A percentile compares a stretch with the other conserved stretches of the same genome.
phyloP scores from a whole-genome alignment of 2,888 invertebrate genomes.

The Andrena dorsata region DNA sequence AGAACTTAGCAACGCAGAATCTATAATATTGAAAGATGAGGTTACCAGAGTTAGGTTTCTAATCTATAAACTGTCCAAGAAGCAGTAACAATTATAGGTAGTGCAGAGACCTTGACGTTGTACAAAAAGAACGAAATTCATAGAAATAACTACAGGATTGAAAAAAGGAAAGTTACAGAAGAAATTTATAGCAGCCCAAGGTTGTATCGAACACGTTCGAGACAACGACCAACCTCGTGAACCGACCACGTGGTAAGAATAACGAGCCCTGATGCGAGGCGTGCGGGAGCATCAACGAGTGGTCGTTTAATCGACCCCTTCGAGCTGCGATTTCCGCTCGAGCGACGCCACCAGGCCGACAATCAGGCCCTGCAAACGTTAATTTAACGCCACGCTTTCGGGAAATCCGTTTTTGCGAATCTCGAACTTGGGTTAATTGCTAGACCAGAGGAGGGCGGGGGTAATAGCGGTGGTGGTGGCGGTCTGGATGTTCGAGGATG shows the following conservation, averaged over 20 bases:
- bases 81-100: too few relatives aligned
- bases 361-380: conserved; percentile 81
- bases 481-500: conserved; percentile 41
- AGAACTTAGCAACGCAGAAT: too few relatives aligned
- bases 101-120: too few relatives aligned
- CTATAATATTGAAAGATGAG: too few relatives aligned
- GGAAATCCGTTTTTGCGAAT: conserved; percentile 81
- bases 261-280: conserved; percentile 35
- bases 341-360: conserved; percentile 65
- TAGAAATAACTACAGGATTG: not conserved
- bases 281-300: conserved; percentile 57
- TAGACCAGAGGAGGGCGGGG: conserved; percentile 52
- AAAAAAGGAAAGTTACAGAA: not conserved
- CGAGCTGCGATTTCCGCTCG: conserved; percentile 76
- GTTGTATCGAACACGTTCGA: conserved; percentile 1
- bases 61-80: too few relatives aligned
- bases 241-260: conserved; percentile 31
- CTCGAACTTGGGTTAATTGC: conserved; percentile 77
- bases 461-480: conserved; percentile 37
- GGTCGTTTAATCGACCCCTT: conserved; percentile 75
- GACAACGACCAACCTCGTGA: not conserved
- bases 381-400: conserved; percentile 82
- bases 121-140: too few relatives aligned
- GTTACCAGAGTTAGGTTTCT: too few relatives aligned
- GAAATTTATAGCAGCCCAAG: not conserved